phyloP scores from a whole-genome alignment of 2,888 invertebrate genomes.

The Norana najaformis region DNA sequence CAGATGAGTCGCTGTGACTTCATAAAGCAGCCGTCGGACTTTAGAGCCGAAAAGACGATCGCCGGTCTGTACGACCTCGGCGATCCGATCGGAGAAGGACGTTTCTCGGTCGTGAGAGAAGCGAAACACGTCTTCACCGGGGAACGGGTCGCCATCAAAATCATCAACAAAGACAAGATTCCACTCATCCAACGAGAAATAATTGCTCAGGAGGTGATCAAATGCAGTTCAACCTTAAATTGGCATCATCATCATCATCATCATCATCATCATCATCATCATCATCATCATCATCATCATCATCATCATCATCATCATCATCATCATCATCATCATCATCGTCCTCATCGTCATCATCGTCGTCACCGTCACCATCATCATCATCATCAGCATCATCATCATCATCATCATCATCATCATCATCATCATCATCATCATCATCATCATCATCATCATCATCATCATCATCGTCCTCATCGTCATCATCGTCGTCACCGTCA shows the following conservation, averaged over 20 bases:
- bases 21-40: conserved; percentile 21
- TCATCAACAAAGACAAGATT: conserved; percentile 96
- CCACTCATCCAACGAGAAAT: conserved; percentile 83
- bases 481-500: too few species aligned
- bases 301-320: not conserved
- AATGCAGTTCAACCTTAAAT: not conserved
- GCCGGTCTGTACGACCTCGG: conserved; percentile 92
- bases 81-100: conserved; percentile 94
- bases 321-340: not conserved
- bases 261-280: not conserved
- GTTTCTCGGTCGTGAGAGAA: conserved; percentile 96
- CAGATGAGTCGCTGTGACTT: not conserved
- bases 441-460: not conserved
- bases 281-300: not conserved
- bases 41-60: conserved; percentile 47
- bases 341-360: too few species aligned
- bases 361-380: not conserved
- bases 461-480: too few species aligned
- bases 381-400: not conserved
- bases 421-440: not conserved
- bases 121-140: conserved; percentile 80
- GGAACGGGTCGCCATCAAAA: conserved; percentile 94
- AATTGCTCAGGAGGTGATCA: not conserved
- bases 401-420: not conserved
- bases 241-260: not conserved